A percentile compares a stretch with the other conserved stretches of the same genome.
Evolutionary conservation across 1,140 invertebrate species (phyloP).

Genomic region (Drosophila sproati): DNA sequence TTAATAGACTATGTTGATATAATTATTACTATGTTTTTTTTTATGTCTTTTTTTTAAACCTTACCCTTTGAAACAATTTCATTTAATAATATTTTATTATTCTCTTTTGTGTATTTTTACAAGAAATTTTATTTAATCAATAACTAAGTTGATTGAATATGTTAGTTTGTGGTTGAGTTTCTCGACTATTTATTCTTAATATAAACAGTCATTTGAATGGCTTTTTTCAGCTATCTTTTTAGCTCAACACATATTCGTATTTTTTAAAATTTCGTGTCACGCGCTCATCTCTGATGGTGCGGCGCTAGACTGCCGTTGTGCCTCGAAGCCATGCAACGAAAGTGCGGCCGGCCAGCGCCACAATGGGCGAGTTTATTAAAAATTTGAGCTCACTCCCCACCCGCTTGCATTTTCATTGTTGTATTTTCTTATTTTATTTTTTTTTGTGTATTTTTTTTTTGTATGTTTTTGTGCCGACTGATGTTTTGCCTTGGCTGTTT

Average conservation of each 20-base stretch:
- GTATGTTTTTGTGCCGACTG: conserved; percentile 38
- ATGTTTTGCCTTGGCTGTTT: conserved; percentile 28
- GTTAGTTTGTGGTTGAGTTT: too few relatives aligned
- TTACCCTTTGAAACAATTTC: too few relatives aligned
- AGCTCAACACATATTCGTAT: not conserved
- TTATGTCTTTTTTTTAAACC: too few relatives aligned
- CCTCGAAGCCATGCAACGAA: conserved; percentile 62
- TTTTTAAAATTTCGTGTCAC: not conserved
- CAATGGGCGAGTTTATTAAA: conserved; percentile 75
- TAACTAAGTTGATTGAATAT: too few relatives aligned
- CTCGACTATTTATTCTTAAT: too few relatives aligned
- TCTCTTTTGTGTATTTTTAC: too few relatives aligned
- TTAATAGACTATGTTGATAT: too few relatives aligned
- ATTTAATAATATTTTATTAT: too few relatives aligned
- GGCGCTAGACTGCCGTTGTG: conserved; percentile 40
- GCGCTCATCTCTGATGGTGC: not conserved
- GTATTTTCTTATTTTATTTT: conserved; percentile 36
- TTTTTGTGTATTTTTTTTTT: conserved; percentile 26
- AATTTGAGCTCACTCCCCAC: conserved; percentile 53
- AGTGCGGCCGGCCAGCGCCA: conserved; percentile 34
- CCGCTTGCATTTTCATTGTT: conserved; percentile 62
- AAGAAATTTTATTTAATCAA: too few relatives aligned
- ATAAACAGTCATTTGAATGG: too few relatives aligned
- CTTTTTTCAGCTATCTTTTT: not conserved
- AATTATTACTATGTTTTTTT: too few relatives aligned